Percentiles rank a stretch among this genome's conserved stretches.
phyloP scores from a whole-genome alignment of 2,113 vertebrate species.

The Petrocephalus zakoni region DNA sequence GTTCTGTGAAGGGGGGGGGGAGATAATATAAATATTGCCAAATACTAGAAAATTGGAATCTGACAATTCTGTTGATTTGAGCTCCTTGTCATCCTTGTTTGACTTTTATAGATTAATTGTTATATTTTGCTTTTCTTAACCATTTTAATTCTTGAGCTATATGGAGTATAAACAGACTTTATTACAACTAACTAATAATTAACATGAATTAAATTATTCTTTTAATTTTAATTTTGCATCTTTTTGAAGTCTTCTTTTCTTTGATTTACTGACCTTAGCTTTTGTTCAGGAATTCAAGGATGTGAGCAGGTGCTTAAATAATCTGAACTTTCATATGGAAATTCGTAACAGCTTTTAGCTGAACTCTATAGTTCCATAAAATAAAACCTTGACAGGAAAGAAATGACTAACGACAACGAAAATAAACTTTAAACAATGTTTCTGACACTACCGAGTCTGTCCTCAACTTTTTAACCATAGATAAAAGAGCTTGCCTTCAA shows the following conservation, averaged over 20 bases:
- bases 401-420: slow-evolving; percentile 49
- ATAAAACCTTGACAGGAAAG: slow-evolving; percentile 51
- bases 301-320: slow-evolving; percentile 56
- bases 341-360: slow-evolving; percentile 46
- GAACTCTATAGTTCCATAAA: slow-evolving; percentile 47
- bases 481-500: not conserved
- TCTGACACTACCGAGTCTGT: not conserved
- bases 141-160: not conserved
- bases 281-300: slow-evolving; percentile 59
- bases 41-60: not conserved
- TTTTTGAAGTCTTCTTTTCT: slow-evolving; percentile 53
- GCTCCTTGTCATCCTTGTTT: not conserved
- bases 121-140: not conserved
- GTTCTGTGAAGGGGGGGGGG: not conserved
- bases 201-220: slow-evolving; percentile 47
- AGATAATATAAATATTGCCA: not conserved
- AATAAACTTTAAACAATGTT: slow-evolving; percentile 54
- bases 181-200: not conserved
- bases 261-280: slow-evolving; percentile 63
- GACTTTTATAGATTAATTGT: not conserved
- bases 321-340: slow-evolving; percentile 61
- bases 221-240: slow-evolving; percentile 58
- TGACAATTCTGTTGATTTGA: not conserved
- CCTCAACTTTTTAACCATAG: not conserved
- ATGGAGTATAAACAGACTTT: not conserved